Percentiles rank a stretch among this genome's conserved stretches.
Conservation (phyloP, 1,140 invertebrate species). For the Battus philenor region DNA sequence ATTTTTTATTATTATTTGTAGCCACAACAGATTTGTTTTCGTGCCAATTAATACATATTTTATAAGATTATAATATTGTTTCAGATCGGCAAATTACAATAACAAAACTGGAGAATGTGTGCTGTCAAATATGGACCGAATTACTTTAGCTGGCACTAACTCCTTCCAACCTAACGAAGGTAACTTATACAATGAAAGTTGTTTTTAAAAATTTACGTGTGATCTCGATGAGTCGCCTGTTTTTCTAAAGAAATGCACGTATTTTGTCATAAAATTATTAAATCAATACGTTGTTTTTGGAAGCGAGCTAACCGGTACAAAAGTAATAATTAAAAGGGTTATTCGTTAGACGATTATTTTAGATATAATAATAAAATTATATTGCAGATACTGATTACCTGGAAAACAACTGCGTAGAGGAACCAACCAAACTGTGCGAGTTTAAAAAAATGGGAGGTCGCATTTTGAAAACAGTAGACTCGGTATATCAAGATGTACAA, state of each 20-base stretch:
- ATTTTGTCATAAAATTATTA: too few species aligned
- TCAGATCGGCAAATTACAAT: slow-evolving; percentile 93
- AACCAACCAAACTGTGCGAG: slow-evolving; percentile 93
- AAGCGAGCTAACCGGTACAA: too few species aligned
- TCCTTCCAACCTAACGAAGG: slow-evolving; percentile 84
- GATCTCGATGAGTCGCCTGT: too few species aligned
- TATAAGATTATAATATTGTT: slow-evolving; percentile 54
- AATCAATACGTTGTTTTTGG: too few species aligned
- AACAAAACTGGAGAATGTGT: slow-evolving; percentile 90
- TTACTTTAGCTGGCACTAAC: slow-evolving; percentile 87
- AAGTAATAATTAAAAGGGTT: too few species aligned
- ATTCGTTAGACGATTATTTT: too few species aligned
- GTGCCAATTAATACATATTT: too few species aligned
- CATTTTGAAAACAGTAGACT: slow-evolving; percentile 95
- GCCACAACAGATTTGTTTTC: too few species aligned
- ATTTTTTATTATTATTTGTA: too few species aligned
- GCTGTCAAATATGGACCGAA: slow-evolving; percentile 92
- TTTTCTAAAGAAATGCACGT: too few species aligned
- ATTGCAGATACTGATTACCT: slow-evolving; percentile 83
- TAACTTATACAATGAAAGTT: slow-evolving; percentile 26
- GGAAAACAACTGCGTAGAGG: slow-evolving; percentile 93
- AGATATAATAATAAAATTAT: slow-evolving; percentile 7
- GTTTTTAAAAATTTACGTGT: not conserved
- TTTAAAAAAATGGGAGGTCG: slow-evolving; percentile 92
- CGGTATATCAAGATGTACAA: slow-evolving; percentile 92